Base-by-base conservation (phyloP, 1,140 invertebrate species). In the Eueides isabella region DNA sequence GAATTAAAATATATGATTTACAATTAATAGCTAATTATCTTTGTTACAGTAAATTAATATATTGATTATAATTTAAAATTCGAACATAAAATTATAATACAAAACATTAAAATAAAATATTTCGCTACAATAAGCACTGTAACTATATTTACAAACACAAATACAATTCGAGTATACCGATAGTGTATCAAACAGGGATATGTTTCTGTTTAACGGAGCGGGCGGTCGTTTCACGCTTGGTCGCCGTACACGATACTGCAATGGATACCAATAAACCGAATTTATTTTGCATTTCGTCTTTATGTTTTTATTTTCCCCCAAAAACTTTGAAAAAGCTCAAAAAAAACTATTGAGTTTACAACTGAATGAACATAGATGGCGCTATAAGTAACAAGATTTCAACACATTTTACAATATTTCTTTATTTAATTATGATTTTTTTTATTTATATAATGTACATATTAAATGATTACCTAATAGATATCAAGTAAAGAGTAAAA, bases 191-290 rank as follows among this genome's bases (percentile, higher is more conserved):
- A 82, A 83, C 83, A 85, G 85, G 78, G 81, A 80, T 61, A 87
- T 87, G 81, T 84, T 80, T 67, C 71, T 78, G 86, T 83, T 84
- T 80, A 89, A 88, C 84, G 83, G 79, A 80, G 75, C 86, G 80
- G 29, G 30, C 67, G 77, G 80, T 78, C 78, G 84, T 88, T 89
- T 82, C 82, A 88, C 84, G 86, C 80, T 72, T 79, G 85, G 81
- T 72, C 82, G 82, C 83, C 71, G 66, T 80, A 76, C 79, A 81
- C 80, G 73, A 64, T 74, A 74, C 61, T 63, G 62, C 72, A 69
- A 62, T 74, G 72, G 72, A 74, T 44, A 68, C 30, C 41, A 63
- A 66, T 74, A 74, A 74, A 68, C 65, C 29, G 61, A 68, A 69
- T 68, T 74, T 74, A 74, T 74, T 74, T 69, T 69, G 14, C 72